These are phyloP conservation scores for Odontomyia ornata DNA, from an alignment of 2,888 invertebrate genomes.

Conservation along the genomic window DNA sequence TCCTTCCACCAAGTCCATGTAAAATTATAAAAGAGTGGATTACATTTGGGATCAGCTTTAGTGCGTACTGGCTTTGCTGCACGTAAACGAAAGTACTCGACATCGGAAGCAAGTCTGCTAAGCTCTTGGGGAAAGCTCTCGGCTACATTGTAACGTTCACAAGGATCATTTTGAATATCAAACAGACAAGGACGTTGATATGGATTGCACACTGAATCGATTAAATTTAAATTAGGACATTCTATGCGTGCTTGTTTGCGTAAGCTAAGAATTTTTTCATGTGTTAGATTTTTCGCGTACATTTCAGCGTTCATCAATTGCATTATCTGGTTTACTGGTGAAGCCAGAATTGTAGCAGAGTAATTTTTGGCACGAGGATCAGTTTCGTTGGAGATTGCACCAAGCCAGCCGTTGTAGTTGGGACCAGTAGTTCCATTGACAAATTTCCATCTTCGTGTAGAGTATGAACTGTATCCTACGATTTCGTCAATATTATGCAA, in stretches of 20 bases:
- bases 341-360: constrained; percentile 53
- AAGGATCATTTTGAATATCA: constrained; percentile 66
- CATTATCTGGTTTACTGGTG: constrained; percentile 53
- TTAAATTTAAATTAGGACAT: constrained; percentile 54
- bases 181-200: constrained; percentile 65
- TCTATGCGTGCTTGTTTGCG: constrained; percentile 55
- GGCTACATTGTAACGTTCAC: constrained; percentile 63
- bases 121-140: constrained; percentile 53
- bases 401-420: constrained; percentile 53
- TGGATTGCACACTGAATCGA: constrained; percentile 56
- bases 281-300: constrained; percentile 47
- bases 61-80: constrained; percentile 64
- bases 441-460: constrained; percentile 57
- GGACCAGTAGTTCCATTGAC: constrained; percentile 59
- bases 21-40: constrained; percentile 67
- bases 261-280: constrained; percentile 53
- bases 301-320: constrained; percentile 46
- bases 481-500: constrained; percentile 77
- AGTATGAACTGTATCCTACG: constrained; percentile 59
- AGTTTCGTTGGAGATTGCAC: constrained; percentile 53
- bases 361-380: constrained; percentile 57
- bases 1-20: constrained; percentile 71
- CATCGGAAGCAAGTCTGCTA: constrained; percentile 61
- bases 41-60: constrained; percentile 63
- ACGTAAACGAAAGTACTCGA: constrained; percentile 63